Base-by-base conservation (phyloP, 2,113 vertebrate species). In the Bufo gargarizans region DNA sequence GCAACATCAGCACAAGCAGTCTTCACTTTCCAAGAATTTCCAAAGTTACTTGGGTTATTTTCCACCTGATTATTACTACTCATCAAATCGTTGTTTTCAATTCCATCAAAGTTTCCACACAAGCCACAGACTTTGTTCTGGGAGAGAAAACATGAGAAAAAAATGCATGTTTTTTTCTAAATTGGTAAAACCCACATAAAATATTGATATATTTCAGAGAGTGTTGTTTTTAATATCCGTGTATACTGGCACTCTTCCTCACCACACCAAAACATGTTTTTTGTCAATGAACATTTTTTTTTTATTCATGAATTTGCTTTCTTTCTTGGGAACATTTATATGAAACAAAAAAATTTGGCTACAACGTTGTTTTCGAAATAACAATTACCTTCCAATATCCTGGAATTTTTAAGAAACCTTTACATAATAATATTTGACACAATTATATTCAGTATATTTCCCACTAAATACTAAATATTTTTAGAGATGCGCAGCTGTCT, bases 51-150 rank as follows among this genome's bases (percentile, higher is more conserved):
- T 0, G 96, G 93, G 85, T 97, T 95, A 71, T 97, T 95, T 93
- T 99, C 98, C 92, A 98, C 92, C 88, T 97, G 96, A 90, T 97
- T 97, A 90, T 92, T 97, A 91, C 98, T 99, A 95, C 97, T 97
- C 85, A 96, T 92, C 91, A 98, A 90, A 90, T 99, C 98, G 20
- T 99, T 99, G 95, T 99, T 99, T 91, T 97, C 94, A 77, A 95
- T 93, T 22, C 96, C 97, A 80, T 99, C 98, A 83, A 98, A 99
- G 93, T 99, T 98, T 78, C 98, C 98, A 90, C 98, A 99, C 33
- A 99, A 94, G 82, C 98, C 98, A 82, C 98, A 99, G 58, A 99
- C 96, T 90, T 83, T 94, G 50, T 96, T 96, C 98, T 99, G 89
- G 61, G 72, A 77, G 20, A 77, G 89, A 90, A 78, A 49, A 74